Base-by-base conservation (phyloP, 1,140 invertebrate species). In the Microplitis mediator region DNA sequence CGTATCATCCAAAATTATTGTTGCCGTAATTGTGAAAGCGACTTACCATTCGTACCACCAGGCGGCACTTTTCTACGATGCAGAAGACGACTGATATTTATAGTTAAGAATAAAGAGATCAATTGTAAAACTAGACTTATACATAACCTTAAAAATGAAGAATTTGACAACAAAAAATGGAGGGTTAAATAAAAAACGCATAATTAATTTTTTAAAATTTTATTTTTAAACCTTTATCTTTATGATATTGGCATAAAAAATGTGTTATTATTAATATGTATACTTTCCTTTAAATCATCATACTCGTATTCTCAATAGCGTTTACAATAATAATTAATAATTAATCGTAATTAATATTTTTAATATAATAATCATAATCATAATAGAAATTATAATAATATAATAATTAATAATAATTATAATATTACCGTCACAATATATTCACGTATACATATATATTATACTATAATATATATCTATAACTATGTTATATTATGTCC, bases 241-340 rank as follows among this genome's bases (percentile, higher is more conserved):
- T 81, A 85, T 77, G 79, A 86, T 81, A 85, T 73, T 81, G 84
- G 83, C 76, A 83, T 85, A 83, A 86, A 86, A 87, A 87, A 86
- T 83, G 83, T 82, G 39, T 45, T 45, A 85, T 85, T 83, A 85
- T 86, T 85, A 82, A 84, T 87, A 85, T 84, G 83, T 86, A 85
- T 86, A 87, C 84, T 86, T 86, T 87, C 82, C 84, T 87, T 85
- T 85, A 87, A 85, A 84, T 85, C 83, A 82, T 86, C 82, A 79
- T 86, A 85, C 81, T 86, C 83, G 79, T 86, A 85, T 81, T 85
- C 78, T 83, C 81, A 78, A 23, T 82, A 86, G 84, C 83, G 75
- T 82, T 65, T 45, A 45, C 39, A 84, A 84, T 85, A 84, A 85
- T 86, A 80, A 81, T 80, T 45, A 45, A 45, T 45, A 45, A 45